Conservation (phyloP, 2,797 vertebrate genomes). For the Avahi laniger region DNA sequence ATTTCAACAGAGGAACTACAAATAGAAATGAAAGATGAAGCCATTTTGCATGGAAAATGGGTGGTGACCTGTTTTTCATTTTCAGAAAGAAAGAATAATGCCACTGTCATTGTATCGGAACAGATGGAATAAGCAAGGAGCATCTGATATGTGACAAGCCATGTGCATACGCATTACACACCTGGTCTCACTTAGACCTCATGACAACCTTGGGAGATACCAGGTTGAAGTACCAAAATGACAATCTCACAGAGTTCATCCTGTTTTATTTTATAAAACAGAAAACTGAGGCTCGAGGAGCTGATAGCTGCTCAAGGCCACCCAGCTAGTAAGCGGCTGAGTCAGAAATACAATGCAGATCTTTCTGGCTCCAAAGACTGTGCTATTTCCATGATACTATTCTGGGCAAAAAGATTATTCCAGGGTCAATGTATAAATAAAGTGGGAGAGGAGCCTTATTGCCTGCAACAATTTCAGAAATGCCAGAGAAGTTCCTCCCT, state of each 20-base stretch:
- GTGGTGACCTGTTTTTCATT: conserved; percentile 5
- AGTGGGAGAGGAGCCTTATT: neutral
- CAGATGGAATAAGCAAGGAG: neutral
- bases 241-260: neutral
- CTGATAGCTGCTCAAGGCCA: neutral
- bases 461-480: neutral
- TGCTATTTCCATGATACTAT: neutral
- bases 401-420: neutral
- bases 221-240: neutral
- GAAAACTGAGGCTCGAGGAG: neutral
- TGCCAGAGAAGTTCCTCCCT: neutral
- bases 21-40: conserved; percentile 27
- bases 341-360: neutral
- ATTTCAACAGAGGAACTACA: conserved; percentile 19
- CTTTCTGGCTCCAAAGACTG: neutral
- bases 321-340: neutral
- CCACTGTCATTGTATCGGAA: neutral
- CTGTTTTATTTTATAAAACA: neutral
- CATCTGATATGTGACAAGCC: neutral
- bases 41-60: neutral
- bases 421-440: neutral
- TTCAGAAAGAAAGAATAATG: neutral
- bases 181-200: neutral
- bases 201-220: neutral
- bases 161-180: neutral